phyloP scores from a whole-genome alignment of 2,888 invertebrate species.

The Oligia fasciuncula region DNA sequence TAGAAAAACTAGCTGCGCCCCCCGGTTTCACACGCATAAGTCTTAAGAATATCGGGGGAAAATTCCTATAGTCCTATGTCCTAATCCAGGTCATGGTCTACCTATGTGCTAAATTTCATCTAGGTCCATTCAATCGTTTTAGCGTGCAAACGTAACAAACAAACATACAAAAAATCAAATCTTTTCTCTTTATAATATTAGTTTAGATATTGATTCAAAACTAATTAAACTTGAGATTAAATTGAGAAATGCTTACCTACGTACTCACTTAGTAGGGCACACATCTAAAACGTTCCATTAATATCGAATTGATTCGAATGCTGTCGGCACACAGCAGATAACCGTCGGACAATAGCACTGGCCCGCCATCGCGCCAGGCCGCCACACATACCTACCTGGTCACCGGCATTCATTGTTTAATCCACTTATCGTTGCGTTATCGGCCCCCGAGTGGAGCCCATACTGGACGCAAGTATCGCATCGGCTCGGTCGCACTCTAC shows the following conservation, averaged over 20 bases:
- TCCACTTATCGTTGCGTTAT: slow-evolving; percentile 61
- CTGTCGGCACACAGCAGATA: slow-evolving; percentile 37
- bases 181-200: too few relatives aligned
- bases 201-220: too few relatives aligned
- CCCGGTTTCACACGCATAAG: not conserved
- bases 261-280: not conserved
- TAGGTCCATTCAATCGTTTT: too few relatives aligned
- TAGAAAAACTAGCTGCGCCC: not conserved
- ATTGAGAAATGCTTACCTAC: not conserved
- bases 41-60: not conserved
- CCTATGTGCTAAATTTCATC: not conserved
- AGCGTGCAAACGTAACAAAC: too few relatives aligned
- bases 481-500: slow-evolving; percentile 67
- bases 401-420: slow-evolving; percentile 55
- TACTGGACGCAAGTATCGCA: slow-evolving; percentile 73
- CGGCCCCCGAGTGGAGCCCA: slow-evolving; percentile 29
- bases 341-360: slow-evolving; percentile 27
- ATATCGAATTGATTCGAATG: slow-evolving; percentile 33
- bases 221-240: too few relatives aligned
- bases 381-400: slow-evolving; percentile 26
- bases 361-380: slow-evolving; percentile 4
- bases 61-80: too few relatives aligned
- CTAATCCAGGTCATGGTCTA: too few relatives aligned
- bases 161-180: too few relatives aligned
- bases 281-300: slow-evolving; percentile 50